Base-by-base conservation (phyloP, 2,888 invertebrate genomes). In the Zygogramma bicolorata region DNA sequence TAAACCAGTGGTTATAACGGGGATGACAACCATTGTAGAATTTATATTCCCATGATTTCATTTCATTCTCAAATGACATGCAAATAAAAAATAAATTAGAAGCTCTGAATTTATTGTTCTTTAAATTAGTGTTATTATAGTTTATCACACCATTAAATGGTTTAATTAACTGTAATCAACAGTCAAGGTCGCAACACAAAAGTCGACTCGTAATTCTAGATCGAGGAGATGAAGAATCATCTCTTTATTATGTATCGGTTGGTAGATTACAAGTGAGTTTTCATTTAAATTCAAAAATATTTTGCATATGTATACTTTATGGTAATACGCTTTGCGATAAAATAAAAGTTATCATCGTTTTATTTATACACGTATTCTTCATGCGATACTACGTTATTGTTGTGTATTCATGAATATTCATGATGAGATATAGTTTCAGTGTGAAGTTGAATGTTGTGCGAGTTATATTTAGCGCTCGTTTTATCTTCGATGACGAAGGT, bases 101-200 rank as follows among this genome's bases (percentile, higher is more conserved):
- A 42, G 76, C 68, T 66, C 63, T 66, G 77, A 82, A 81, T 83
- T 82, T 82, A 81, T 79, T 70, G 72, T 66, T 63, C 72, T 80
- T 80, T 82, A 81, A 84, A 83, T 81, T 82, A 79, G 80, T 77
- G 80, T 81, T 81, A 84, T 83, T 81, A 80, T 79, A 79, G 79
- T 84, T 84, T 84, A 84, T 83, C 81, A 79, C 81, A 80, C 82
- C 80, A 82, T 82, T 83, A 84, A 84, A 81, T 79, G 82, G 81
- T 84, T 84, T 84, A 85, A 85, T 85, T 84, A 80, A 77, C 74
- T 74, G 78, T 79, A 84, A 84, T 85, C 84, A 84, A 83, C 81
- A 84, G 83, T 84, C 84, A 85, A 84, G 85, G 84, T 73, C 82
- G 49, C 63, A 63, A 63, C 63, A 63, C 29, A 46, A 34, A 61